phyloP scores from a whole-genome alignment of 2,888 invertebrate genomes.

The Temnothorax rugatulus region DNA sequence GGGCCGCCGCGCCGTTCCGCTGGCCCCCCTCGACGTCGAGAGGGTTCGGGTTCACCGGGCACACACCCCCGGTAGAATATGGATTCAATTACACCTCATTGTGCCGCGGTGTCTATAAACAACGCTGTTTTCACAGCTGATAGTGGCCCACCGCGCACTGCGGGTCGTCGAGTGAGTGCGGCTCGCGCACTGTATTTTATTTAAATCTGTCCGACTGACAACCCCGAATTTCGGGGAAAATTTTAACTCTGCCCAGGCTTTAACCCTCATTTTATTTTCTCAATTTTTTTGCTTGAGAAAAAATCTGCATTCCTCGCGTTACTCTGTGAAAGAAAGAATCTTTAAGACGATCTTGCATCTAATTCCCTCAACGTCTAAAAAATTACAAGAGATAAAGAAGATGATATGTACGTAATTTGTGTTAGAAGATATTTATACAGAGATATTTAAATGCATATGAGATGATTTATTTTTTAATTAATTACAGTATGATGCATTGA shows the following conservation, averaged over 20 bases:
- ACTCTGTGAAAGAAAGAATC: not conserved
- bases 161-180: constrained; percentile 44
- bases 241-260: not conserved
- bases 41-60: constrained; percentile 57
- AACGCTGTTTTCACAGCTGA: constrained; percentile 85
- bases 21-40: constrained; percentile 49
- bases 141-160: constrained; percentile 66
- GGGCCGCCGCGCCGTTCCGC: constrained; percentile 50
- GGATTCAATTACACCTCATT: constrained; percentile 85
- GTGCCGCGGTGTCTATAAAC: constrained; percentile 84
- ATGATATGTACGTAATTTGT: not conserved
- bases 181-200: not conserved
- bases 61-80: constrained; percentile 77
- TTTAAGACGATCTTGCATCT: not conserved
- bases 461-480: not conserved
- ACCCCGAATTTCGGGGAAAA: not conserved
- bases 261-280: not conserved
- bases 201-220: not conserved
- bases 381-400: not conserved
- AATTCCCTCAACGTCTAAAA: not conserved
- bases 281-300: not conserved
- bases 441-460: not conserved
- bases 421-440: not conserved
- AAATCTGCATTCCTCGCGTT: not conserved
- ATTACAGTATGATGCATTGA: not conserved